Evolutionary conservation across 2,797 vertebrate species (phyloP).

Genomic region (Australoheros facetus): DNA sequence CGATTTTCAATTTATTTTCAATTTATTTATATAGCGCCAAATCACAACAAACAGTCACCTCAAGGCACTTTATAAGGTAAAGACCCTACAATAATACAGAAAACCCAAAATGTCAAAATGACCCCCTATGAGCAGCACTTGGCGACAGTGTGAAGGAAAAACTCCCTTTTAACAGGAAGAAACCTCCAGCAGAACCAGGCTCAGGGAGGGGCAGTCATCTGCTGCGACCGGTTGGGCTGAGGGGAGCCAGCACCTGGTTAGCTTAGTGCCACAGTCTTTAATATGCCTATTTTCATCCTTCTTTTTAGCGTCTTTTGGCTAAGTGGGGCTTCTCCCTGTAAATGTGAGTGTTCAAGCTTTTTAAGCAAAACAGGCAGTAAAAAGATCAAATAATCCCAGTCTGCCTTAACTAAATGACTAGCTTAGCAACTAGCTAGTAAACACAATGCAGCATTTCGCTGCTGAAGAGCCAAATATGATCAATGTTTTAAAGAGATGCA

Average conservation of each 20-base stretch:
- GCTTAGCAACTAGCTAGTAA: neutral
- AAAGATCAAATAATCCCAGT: neutral
- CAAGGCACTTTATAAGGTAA: too few relatives aligned
- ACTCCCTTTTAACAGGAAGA: too few relatives aligned
- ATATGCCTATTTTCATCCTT: neutral
- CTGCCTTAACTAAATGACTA: neutral
- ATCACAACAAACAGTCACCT: too few relatives aligned
- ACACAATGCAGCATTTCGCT: neutral
- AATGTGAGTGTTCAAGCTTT: neutral
- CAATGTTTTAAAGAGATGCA: neutral
- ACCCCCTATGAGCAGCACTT: too few relatives aligned
- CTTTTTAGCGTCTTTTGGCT: neutral
- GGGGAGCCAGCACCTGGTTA: neutral
- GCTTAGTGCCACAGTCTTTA: neutral
- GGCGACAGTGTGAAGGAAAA: too few relatives aligned
- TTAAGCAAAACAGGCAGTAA: neutral
- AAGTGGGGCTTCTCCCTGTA: neutral
- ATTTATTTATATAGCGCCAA: too few relatives aligned
- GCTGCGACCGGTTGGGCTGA: too few relatives aligned
- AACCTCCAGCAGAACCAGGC: too few relatives aligned
- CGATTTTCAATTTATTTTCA: too few relatives aligned
- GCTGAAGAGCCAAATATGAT: neutral
- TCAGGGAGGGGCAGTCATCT: too few relatives aligned
- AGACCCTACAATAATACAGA: too few relatives aligned
- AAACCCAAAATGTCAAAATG: too few relatives aligned